Base-by-base conservation (phyloP, 1,140 invertebrate genomes). In the Papilio polyxenes region DNA sequence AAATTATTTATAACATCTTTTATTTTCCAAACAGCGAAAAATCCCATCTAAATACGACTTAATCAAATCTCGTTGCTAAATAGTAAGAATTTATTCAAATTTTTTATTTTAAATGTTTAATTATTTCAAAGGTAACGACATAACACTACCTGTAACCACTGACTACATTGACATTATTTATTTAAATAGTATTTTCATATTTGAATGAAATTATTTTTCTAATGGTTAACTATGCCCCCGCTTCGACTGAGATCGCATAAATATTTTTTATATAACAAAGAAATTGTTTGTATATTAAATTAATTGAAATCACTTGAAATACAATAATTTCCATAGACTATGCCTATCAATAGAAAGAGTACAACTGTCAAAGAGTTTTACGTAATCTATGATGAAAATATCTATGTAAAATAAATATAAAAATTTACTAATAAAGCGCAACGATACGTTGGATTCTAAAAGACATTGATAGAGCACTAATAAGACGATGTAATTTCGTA, bases 131-230 rank as follows among this genome's bases (percentile, higher is more conserved):
- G 87, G 88, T 91, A 92, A 92, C 89, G 89, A 92, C 89, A 59
- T 17, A 89, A 91, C 87, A 92, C 93, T 94, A 94, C 92, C 88
- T 90, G 86, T 88, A 93, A 93, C 91, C 92, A 92, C 86, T 89
- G 93, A 92, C 93, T 94, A 93, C 92, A 90, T 91, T 86, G 84
- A 91, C 89, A 83, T 87, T 90, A 89, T 81, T 88, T 84, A 89
- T 81, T 89, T 84, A 89, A 92, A 84, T 91, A 89, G 91, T 89
- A 91, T 91, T 90, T 91, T 89, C 92, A 91, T 88, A 90, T 89
- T 82, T 91, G 86, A 89, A 87, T 89, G 82, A 87, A 89, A 87
- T 90, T 91, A 90, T 88, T 92, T 90, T 82, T 75, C 90, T 92
- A 92, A 89, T 89, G 85, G 86, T 91, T 84, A 87, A 85, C 80